Conservation (phyloP, 2,797 vertebrate genomes). For the Brachymystax lenok region DNA sequence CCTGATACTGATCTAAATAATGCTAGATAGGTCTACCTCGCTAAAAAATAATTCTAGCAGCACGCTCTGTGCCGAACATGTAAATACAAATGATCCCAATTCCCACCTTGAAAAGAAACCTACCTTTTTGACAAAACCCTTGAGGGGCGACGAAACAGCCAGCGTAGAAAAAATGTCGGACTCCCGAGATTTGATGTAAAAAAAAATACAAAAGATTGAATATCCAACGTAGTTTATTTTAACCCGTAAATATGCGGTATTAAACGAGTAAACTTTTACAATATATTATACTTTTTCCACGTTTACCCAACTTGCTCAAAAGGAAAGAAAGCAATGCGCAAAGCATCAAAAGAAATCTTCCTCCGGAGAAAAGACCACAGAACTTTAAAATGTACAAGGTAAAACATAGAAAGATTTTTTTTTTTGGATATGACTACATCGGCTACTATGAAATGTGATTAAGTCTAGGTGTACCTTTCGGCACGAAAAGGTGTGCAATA, state of each 20-base stretch:
- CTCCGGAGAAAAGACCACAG: conserved; percentile 10
- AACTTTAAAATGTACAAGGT: conserved; percentile 36
- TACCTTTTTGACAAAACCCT: conserved; percentile 48
- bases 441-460: background rate
- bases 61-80: background rate
- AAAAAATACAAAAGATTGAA: background rate
- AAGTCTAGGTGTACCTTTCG: background rate
- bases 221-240: conserved; percentile 33
- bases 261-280: conserved; percentile 29
- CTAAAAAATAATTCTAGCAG: background rate
- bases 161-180: conserved; percentile 28
- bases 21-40: background rate
- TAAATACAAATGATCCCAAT: background rate
- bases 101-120: conserved; percentile 22
- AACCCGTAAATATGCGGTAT: conserved; percentile 4
- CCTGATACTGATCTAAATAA: background rate
- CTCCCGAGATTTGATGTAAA: conserved; percentile 22
- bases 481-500: background rate
- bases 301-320: conserved; percentile 38
- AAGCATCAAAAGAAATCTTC: conserved; percentile 27
- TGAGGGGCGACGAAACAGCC: conserved; percentile 50
- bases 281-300: conserved; percentile 39
- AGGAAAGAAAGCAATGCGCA: background rate
- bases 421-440: background rate
- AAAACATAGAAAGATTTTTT: conserved; percentile 3